phyloP scores from a whole-genome alignment of 2,113 vertebrate genomes.

The Macrotis lagotis region DNA sequence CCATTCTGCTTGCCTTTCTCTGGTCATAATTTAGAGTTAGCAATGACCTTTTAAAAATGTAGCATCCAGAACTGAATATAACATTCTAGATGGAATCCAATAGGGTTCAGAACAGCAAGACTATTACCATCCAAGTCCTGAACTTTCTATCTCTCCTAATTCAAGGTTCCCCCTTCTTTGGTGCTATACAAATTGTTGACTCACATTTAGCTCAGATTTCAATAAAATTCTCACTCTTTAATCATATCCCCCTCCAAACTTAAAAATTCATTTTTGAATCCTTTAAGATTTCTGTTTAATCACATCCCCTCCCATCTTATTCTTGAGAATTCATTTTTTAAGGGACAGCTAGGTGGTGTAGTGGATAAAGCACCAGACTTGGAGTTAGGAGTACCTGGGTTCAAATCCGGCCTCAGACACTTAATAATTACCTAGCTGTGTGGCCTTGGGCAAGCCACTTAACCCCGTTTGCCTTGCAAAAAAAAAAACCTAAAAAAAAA shows the following conservation, averaged over 20 bases:
- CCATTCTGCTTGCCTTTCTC: background rate
- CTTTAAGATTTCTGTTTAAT: too few species aligned
- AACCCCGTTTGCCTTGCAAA: too few species aligned
- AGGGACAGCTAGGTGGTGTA: too few species aligned
- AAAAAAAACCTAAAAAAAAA: too few species aligned
- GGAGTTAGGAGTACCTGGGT: too few species aligned
- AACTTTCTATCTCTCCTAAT: background rate
- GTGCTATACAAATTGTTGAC: background rate
- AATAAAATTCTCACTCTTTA: background rate
- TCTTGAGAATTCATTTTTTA: background rate
- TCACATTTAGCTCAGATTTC: background rate
- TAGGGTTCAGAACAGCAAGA: background rate
- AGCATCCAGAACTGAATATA: background rate
- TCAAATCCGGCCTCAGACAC: too few species aligned
- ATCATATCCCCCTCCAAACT: background rate
- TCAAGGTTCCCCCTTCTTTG: background rate
- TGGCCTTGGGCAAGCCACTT: too few species aligned
- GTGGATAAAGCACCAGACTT: too few species aligned
- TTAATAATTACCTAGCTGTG: too few species aligned
- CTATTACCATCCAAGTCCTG: background rate
- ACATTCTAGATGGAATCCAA: background rate
- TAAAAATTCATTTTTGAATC: background rate
- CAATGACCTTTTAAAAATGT: background rate
- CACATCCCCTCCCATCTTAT: background rate
- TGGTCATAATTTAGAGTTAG: background rate